Base-by-base conservation (phyloP, 1,140 invertebrate genomes). In the Oedothorax gibbosus region DNA sequence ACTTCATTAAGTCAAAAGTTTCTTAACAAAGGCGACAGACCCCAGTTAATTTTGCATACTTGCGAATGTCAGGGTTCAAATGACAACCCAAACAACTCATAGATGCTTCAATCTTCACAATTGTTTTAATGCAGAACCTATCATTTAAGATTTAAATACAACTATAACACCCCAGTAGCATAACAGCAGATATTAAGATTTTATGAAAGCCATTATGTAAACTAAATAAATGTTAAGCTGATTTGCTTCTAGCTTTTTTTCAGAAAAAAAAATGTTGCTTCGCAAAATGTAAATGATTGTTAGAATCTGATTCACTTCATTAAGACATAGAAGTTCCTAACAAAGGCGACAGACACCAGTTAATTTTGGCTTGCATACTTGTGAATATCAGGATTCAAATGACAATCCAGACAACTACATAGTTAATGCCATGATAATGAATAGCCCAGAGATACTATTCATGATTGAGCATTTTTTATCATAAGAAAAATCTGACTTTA, bases 281-380 rank as follows among this genome's bases (percentile, higher is more conserved):
- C 14, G 6, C 20, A 12, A 10, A 68, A 68, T 35, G 35, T 35
- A 35, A 35, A 35, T 35, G 5, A 35, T 12, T 81, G 79, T 81
- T 50, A 8, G 51, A 81, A 49, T 51, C 50, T 60, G 56, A 54
- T 81, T 81, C 79, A 80, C 77, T 80, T 80, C 49, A 56, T 35
- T 35, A 35, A 35, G 35, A 35, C 12, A 53, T 69, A 18, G 50
- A 69, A 35, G 7, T 49, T 11, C 71, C 35, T 51, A 69, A 60
- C 18, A 79, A 81, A 69, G 66, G 65, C 66, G 78, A 81, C 78
- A 81, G 51, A 50, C 66, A 60, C 60, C 18, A 68, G 53, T 66
- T 18, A 51, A 66, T 56, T 56, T 21, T n/a, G n/a, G n/a, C n/a
- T n/a, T 66, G 64, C 78, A 81, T 60, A 0, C 18, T n/a, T 62